phyloP scores from a whole-genome alignment of 2,113 vertebrate genomes.

The Saccopteryx leptura region DNA sequence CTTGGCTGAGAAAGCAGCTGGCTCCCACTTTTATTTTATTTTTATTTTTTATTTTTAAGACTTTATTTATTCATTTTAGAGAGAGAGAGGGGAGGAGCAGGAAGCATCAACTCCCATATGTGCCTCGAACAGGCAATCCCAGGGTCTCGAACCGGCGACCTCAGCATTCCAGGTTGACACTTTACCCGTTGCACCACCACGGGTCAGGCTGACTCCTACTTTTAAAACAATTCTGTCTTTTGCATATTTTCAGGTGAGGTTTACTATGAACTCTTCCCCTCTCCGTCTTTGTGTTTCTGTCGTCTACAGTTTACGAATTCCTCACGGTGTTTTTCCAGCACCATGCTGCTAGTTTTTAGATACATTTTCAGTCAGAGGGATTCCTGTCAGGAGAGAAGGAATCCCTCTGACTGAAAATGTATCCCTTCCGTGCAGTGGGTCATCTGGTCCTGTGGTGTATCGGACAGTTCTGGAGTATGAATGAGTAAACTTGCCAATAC shows the following conservation, averaged over 20 bases:
- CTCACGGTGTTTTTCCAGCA: not conserved
- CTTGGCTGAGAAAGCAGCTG: not conserved
- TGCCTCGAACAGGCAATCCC: too few species aligned
- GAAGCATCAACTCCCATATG: too few species aligned
- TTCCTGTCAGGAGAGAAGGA: not conserved
- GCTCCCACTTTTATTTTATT: not conserved
- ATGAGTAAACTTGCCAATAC: not conserved
- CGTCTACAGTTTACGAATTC: not conserved
- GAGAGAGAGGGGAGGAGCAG: too few species aligned
- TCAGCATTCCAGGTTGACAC: too few species aligned
- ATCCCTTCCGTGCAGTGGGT: not conserved
- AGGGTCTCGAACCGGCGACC: too few species aligned
- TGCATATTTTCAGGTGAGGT: not conserved
- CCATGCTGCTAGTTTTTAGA: not conserved
- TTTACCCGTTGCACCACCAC: too few species aligned
- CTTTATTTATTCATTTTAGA: too few species aligned
- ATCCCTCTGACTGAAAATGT: too few species aligned
- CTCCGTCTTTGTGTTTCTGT: not conserved
- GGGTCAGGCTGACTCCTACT: not conserved
- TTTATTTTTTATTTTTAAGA: too few species aligned
- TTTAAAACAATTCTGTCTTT: not conserved
- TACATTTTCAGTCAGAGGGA: not conserved
- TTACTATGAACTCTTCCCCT: not conserved
- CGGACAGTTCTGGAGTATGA: not conserved
- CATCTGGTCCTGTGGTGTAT: not conserved